Base-by-base conservation (phyloP, 1,140 invertebrate species). In the Rhagoletis pomonella region DNA sequence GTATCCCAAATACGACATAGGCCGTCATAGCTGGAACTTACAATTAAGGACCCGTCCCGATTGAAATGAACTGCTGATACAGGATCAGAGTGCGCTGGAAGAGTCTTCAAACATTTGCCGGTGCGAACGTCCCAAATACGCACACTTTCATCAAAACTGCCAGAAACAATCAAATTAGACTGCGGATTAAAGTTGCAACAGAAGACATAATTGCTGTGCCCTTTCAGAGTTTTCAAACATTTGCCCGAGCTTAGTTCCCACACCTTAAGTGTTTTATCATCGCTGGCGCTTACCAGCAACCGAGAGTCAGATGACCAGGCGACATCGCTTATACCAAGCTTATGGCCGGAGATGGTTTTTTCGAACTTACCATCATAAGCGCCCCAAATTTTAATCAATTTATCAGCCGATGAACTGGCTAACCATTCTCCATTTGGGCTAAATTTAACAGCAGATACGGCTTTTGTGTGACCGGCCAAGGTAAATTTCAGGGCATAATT, bases 171-270 rank as follows among this genome's bases (percentile, higher is more conserved):
- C 59, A 99, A 95, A 94, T 99, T 99, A 59, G 98, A 99, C 94
- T 99, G 99, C 89, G 99, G 99, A 94, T 99, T 99, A 93, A 99
- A 99, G 94, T 99, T 99, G 93, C 99, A 99, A 93, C 99, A 99
- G 93, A 99, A 99, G 0, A 99, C 99, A 94, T 99, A 99, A 94
- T 99, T 99, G 94, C 98, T 99, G 93, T 99, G 99, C 47, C 99
- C 99, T 94, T 99, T 99, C 39, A 99, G 94, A 0, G 99, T 99
- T 94, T 99, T 99, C 89, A 99, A 94, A 94, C 98, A 99, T 95
- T 99, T 99, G 9, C 97, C 98, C 94, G 97, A 98, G 93, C 97
- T 97, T 86, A 99, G 94, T 94, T 99, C 99, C 98, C 98, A 99
- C 77, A 99, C 98, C 95, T 99, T 99, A 62, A 99, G 94, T 10